Evolutionary conservation across 2,113 vertebrate genomes (phyloP), one percentile per base, ranked within the genome.

Genomic region (Notarius quadriscutis): DNA sequence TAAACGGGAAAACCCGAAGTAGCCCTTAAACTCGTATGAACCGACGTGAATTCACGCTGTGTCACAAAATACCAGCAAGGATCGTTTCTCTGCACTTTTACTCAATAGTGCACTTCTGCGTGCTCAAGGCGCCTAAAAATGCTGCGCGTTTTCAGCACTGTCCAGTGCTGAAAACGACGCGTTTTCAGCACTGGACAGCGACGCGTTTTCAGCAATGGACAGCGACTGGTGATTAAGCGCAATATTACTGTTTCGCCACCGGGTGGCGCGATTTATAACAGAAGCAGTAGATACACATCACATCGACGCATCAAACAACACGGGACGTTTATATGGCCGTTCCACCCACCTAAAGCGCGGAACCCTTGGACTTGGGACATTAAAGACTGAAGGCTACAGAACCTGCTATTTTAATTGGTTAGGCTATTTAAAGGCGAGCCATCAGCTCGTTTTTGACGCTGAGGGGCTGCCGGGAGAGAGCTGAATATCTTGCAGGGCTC

Each of bases 271-370:
- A 25, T 84, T 53, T 58, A 15, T 83, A 48, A 50, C 27, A 63
- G 22, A 41, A 51, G 69, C 84, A 77, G 85, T 12, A 86, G 85
- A 86, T 86, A 34, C 48, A 7, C 63, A 41, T 60, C 58, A 48
- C 18, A 85, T 90, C 86, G 94, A 92, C 94, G 92, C 94, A 93
- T 94, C 93, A 94, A 87, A 95, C 83, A 93, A 86, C 88, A 93
- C 92, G 90, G 90, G 81, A 85, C 88, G 84, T 86, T 57, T 85
- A 84, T 85, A 84, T 58, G 78, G 71, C 87, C 57, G 89, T 88
- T 86, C 75, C 85, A 84, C 84, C 89, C 90, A 91, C 80, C 85
- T 85, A 88, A 41, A 84, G 62, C 88, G 53, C 82, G 60, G 50
- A 84, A 84, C 90, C 85, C 87, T 63, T 84, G 84, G 87, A 89